Base-by-base conservation (phyloP, 2,113 vertebrate species). In the Nymphicus hollandicus region DNA sequence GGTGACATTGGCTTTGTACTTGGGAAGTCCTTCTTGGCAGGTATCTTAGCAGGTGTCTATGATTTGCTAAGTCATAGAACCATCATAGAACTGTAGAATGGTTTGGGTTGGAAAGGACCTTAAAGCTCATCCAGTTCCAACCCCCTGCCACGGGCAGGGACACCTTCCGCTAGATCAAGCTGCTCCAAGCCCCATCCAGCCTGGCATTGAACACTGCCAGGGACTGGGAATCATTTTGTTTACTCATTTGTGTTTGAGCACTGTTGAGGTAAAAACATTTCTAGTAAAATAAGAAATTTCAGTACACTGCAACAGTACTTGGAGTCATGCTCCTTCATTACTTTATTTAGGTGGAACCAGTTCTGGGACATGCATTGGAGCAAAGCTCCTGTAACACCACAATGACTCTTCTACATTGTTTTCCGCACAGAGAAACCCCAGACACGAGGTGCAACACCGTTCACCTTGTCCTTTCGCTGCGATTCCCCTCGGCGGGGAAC, bases 1-100 rank as follows among this genome's bases (percentile, higher is more conserved):
- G 98, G 98, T 39, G 98, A 98, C 22, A 0, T 98, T 4, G 80
- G 88, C 47, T 95, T 96, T 4, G 96, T 98, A 18, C 95, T 98
- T 0, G 98, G 98, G 46, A 31, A 46, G 2, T 98, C 98, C 43
- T 93, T 99, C 92, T 93, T 95, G 52, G 97, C 96, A 50, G 86
- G 8, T 66, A 11, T 85, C 50, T 17, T 53, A 17, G 27, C 27
- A 53, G 28, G 27, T 29, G 10, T 53, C 27, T 29, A 16, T 53
- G 52, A 17, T 29, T 29, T 53, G 9, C 52, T 53, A 28, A 17
- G 17, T 53, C 52, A 53, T 29, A 53, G 52, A 53, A 53, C 52
- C 52, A 53, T 17, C 16, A 29, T 28, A 29, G 52, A 53, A 17
- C 17, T 10, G 16, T 29, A 53, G 52, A 17, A 17, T 29, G 52